Base-by-base conservation (phyloP, 2,888 invertebrate species). In the Auanema freiburgensis region DNA sequence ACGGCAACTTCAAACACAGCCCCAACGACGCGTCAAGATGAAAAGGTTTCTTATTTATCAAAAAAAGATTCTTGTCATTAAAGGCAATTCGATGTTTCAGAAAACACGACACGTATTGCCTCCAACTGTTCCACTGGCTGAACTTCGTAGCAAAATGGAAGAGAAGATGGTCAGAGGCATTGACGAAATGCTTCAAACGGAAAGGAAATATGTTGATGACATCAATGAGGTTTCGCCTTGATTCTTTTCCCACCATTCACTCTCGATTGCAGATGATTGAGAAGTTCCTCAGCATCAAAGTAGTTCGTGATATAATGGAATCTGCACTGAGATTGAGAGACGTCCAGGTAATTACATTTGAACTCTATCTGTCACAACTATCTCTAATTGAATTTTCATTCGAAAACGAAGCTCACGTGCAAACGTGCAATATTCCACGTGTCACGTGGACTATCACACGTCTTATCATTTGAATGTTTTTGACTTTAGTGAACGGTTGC, bases 201-300 rank as follows among this genome's bases (percentile, higher is more conserved):
- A 76, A 52, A 67, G 66, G 66, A 71, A 71, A 57, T 76, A 76
- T 49, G 76, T 76, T 33, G 63, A 58, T 16, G 74, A 71, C 46
- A 42, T 76, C 53, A 65, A 66, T 54, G 72, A 74, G 68, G 75
- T 75, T 18, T 12, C n/a, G n/a, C n/a, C 10, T 12, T n/a, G 10
- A 46, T 44, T 52, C 18, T 21, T 46, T 21, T 21, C 46, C 18
- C 16, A 21, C 46, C 5, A 33, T 5, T 33, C 8, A 33, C 33
- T 5, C 33, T 18, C 3, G 25, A 5, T 56, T 70, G 56, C 61
- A 72, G 72, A 74, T 72, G 71, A 65, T 71, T 43, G 70, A 72
- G 12, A 56, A 66, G 40, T 74, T 69, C 51, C 50, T 74, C 42
- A 57, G 65, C 33, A 72, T 71, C 61, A 49, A 66, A 24, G 41